Evolutionary conservation across 1,140 invertebrate species (phyloP).

Genomic region (Drosophila trapezifrons): DNA sequence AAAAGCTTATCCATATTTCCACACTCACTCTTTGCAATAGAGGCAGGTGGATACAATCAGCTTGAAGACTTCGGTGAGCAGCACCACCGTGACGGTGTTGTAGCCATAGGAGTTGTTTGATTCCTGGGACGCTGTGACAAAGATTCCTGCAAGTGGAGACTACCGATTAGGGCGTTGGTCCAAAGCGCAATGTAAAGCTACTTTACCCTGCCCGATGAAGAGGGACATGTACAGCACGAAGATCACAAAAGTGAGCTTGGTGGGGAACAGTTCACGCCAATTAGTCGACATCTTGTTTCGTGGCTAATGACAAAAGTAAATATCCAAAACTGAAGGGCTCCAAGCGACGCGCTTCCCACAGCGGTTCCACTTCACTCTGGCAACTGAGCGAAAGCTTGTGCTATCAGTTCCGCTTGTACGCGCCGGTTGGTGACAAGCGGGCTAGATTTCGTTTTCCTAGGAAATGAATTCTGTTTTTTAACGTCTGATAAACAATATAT

Average conservation of each 20-base stretch:
- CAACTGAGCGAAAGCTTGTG: conserved; percentile 11
- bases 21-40: conserved; percentile 89
- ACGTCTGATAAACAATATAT: conserved; percentile 58
- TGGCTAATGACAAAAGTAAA: conserved; percentile 16
- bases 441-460: conserved; percentile 26
- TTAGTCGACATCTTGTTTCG: conserved; percentile 83
- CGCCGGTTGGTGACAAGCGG: conserved; percentile 27
- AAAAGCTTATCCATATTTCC: not conserved
- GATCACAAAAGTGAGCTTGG: conserved; percentile 90
- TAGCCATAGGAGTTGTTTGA: conserved; percentile 92
- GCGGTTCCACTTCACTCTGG: conserved; percentile 3
- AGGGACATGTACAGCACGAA: conserved; percentile 93
- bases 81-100: conserved; percentile 94
- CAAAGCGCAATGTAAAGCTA: not conserved
- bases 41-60: conserved; percentile 89
- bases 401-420: conserved; percentile 52
- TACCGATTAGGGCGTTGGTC: conserved; percentile 14
- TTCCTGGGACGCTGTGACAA: conserved; percentile 95
- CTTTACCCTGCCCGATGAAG: conserved; percentile 92
- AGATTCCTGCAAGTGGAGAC: conserved; percentile 88
- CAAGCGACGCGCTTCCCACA: not conserved
- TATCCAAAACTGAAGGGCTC: conserved; percentile 2
- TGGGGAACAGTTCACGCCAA: conserved; percentile 91
- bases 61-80: conserved; percentile 95
- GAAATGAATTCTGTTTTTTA: conserved; percentile 28